A percentile compares a stretch with the other conserved stretches of the same genome.
phyloP scores from a whole-genome alignment of 2,888 invertebrate species.

The Lasioglossum vierecki region DNA sequence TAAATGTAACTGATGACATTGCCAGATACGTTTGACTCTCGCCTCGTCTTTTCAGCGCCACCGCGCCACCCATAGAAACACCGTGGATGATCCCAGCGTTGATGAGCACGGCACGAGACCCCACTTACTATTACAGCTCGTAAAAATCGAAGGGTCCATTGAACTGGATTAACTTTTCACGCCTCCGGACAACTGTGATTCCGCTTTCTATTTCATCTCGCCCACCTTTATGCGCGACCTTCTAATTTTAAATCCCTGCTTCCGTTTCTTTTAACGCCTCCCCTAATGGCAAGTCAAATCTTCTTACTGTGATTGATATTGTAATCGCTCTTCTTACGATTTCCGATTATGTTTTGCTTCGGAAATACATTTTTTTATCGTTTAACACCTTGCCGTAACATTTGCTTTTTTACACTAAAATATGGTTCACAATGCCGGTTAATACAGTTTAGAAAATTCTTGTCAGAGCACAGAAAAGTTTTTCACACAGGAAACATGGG shows the following conservation, averaged over 20 bases:
- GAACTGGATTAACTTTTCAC: conserved; percentile 62
- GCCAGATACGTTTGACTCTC: conserved; percentile 81
- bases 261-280: neutral
- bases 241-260: neutral
- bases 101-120: conserved; percentile 66
- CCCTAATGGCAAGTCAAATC: neutral
- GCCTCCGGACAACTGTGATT: conserved; percentile 34
- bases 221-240: neutral
- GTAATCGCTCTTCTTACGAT: neutral
- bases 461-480: neutral
- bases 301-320: neutral
- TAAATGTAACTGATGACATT: conserved; percentile 84
- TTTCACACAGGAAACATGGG: neutral
- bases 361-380: neutral
- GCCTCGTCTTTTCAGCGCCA: conserved; percentile 61
- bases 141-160: conserved; percentile 69
- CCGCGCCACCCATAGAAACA: conserved; percentile 53
- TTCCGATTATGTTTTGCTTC: neutral
- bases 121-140: conserved; percentile 50
- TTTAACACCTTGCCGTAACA: neutral
- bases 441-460: neutral
- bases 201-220: conserved; percentile 2
- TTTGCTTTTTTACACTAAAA: neutral
- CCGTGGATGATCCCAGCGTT: conserved; percentile 56
- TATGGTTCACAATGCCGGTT: neutral